A percentile compares a stretch with the other conserved stretches of the same genome.
Conservation (phyloP, 1,140 invertebrate species). For the Listronotus oregonensis region DNA sequence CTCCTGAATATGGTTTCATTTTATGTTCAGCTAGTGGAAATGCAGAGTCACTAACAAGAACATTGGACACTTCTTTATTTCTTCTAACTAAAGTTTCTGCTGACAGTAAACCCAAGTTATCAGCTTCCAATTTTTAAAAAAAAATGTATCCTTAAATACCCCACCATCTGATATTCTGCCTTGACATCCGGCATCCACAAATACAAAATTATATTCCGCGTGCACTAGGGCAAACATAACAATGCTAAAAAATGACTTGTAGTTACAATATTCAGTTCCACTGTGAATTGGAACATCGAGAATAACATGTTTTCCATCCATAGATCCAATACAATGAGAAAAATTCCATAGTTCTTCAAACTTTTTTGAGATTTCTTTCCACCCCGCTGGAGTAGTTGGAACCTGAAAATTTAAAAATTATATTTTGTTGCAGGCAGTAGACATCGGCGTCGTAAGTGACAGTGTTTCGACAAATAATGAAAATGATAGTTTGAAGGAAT, state of each 20-base stretch:
- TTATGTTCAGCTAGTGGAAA: slow-evolving; percentile 57
- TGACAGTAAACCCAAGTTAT: slow-evolving; percentile 10
- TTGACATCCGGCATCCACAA: slow-evolving; percentile 51
- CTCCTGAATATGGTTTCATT: slow-evolving; percentile 57
- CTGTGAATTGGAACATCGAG: slow-evolving; percentile 42
- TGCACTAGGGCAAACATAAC: slow-evolving; percentile 56
- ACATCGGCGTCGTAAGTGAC: slow-evolving; percentile 13
- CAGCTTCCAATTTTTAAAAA: slow-evolving; percentile 17
- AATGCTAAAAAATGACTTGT: no score
- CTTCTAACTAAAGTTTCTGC: background rate
- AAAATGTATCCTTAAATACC: slow-evolving; percentile 18
- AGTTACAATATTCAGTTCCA: slow-evolving; percentile 56
- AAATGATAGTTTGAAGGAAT: slow-evolving; percentile 14
- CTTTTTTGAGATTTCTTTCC: background rate
- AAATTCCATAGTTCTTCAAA: slow-evolving; percentile 31
- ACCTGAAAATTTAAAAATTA: slow-evolving; percentile 6
- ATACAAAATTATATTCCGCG: slow-evolving; percentile 54
- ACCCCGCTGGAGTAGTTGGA: no score
- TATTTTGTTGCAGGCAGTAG: slow-evolving; percentile 9
- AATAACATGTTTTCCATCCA: slow-evolving; percentile 54
- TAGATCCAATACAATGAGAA: slow-evolving; percentile 33
- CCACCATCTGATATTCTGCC: slow-evolving; percentile 39
- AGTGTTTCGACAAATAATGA: slow-evolving; percentile 12
- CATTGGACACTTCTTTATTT: slow-evolving; percentile 8
- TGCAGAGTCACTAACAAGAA: slow-evolving; percentile 59